Evolutionary conservation across 2,888 invertebrate species (phyloP), one percentile per base, ranked within the genome.

Genomic region (Syritta pipiens): DNA sequence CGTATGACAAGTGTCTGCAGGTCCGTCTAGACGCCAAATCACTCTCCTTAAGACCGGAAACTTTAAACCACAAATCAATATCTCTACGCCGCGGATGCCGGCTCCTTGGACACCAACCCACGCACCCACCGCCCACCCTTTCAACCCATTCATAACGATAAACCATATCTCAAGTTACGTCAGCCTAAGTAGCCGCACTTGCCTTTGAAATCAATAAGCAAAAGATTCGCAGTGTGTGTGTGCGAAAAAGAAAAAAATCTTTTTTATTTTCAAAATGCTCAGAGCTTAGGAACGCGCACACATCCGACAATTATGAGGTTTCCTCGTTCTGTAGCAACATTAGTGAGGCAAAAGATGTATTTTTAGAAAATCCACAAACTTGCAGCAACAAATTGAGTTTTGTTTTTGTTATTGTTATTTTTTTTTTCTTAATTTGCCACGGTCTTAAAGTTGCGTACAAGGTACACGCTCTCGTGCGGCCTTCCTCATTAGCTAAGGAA

Each of bases 11-110:
- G n/a, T 12, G 42, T 53, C 42, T 51, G 20, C 12, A 26, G 17
- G 4, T 28, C 28, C 12, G 75, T 75, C 69, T 62, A 75, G 75
- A 69, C 75, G 4, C n/a, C 4, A 48, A 68, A 55, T 55, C 69
- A 53, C n/a, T 7, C 4, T 32, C 35, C 19, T 0, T 0, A 44
- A 19, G 22, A 12, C 17, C 2, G n/a, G 5, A 10, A 10, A 12
- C 42, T 20, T 20, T 17, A 4, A 24, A 26, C n/a, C n/a, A 26
- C 12, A 26, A 37, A 24, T 24, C 4, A 22, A 17, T 14, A 46
- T 17, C 7, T 32, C 7, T n/a, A n/a, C n/a, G n/a, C n/a, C n/a
- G n/a, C 1, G 0, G n/a, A 9, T 28, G 28, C 28, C 28, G 28
- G 0, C 0, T 9, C 3, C 9, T 28, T 28, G n/a, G 5, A 28